phyloP scores from a whole-genome alignment of 2,113 vertebrate species.

The Malurus elegans region DNA sequence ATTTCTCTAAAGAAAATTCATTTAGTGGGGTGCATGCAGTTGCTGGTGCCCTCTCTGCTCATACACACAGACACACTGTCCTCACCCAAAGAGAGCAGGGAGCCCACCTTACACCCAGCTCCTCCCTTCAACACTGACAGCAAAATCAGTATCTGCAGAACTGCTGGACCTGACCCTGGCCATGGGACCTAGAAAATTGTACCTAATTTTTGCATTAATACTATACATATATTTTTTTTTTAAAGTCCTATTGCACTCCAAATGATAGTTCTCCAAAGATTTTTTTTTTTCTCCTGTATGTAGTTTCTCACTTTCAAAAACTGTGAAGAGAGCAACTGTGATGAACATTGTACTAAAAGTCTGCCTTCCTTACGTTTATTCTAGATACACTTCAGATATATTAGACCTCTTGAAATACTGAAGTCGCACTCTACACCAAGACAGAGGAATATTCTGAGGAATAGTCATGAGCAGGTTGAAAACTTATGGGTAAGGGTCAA shows the following conservation, averaged over 20 bases:
- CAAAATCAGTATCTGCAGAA: neutral
- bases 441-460: neutral
- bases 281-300: neutral
- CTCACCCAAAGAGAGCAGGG: neutral
- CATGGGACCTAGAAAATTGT: neutral
- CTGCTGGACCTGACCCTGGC: neutral
- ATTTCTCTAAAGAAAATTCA: neutral
- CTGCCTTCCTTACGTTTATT: neutral
- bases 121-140: neutral
- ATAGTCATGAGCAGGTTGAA: neutral
- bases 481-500: neutral
- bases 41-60: neutral
- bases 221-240: no score
- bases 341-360: neutral
- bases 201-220: neutral
- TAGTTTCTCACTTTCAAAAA: neutral
- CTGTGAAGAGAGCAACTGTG: neutral
- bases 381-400: neutral
- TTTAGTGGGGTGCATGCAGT: neutral
- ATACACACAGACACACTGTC: neutral
- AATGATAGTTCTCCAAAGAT: neutral
- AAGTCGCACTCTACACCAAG: neutral
- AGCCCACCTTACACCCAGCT: neutral
- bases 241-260: neutral
- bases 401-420: neutral